These are phyloP conservation scores for Cataglyphis livida DNA, from an alignment of 2,888 invertebrate species.

Conservation along the genomic window DNA sequence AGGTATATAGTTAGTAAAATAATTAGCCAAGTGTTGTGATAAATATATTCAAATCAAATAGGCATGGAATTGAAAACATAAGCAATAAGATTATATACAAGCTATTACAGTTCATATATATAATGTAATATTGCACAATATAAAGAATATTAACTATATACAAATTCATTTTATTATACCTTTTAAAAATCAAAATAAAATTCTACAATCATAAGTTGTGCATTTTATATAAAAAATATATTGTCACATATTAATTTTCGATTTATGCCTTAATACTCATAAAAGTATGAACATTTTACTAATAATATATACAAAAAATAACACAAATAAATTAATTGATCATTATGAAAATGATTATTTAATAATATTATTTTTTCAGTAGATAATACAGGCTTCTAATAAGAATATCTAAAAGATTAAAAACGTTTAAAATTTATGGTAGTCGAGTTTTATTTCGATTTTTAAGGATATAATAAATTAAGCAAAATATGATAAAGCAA, in stretches of 20 bases:
- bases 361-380: constrained; percentile 5
- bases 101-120: background rate
- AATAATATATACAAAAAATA: background rate
- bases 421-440: background rate
- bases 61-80: background rate
- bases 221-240: constrained; percentile 1
- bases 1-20: background rate
- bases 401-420: background rate
- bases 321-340: background rate
- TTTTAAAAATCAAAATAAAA: no score
- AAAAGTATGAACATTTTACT: background rate
- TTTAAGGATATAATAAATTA: background rate
- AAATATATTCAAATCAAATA: background rate
- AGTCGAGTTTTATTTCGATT: background rate
- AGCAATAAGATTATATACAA: background rate
- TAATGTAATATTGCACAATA: no score
- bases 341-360: background rate
- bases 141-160: no score
- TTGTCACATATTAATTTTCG: background rate
- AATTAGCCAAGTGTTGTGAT: background rate
- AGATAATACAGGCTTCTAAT: no score
- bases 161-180: no score
- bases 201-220: background rate
- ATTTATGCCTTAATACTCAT: background rate
- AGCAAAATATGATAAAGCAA: background rate